These are phyloP conservation scores for Danio kyathit DNA, from an alignment of 2,797 vertebrate species.

Conservation along the genomic window DNA sequence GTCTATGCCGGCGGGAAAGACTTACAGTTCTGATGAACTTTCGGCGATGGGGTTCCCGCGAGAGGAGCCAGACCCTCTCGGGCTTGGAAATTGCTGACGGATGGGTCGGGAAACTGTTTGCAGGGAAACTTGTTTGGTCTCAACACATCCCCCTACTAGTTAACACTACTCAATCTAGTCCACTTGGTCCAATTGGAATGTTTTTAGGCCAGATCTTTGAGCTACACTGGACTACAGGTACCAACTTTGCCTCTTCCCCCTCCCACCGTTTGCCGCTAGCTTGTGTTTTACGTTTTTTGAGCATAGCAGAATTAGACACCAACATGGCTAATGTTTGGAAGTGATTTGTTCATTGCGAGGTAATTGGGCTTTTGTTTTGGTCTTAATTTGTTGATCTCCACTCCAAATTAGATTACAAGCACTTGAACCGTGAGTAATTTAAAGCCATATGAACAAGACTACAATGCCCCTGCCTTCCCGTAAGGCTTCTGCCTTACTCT, in stretches of 20 bases:
- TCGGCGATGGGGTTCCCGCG: slow-evolving; percentile 20
- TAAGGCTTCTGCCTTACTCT: slow-evolving; percentile 41
- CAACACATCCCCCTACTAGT: slow-evolving; percentile 10
- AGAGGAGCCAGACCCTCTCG: slow-evolving; percentile 24
- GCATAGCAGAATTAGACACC: slow-evolving; percentile 15
- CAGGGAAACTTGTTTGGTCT: slow-evolving; percentile 36
- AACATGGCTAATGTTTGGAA: slow-evolving; percentile 8
- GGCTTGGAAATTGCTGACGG: slow-evolving; percentile 30
- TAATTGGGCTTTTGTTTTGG: slow-evolving; percentile 32
- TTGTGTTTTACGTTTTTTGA: slow-evolving; percentile 32
- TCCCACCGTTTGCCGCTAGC: slow-evolving; percentile 27
- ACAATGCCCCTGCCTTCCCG: slow-evolving; percentile 40
- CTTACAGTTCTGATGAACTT: slow-evolving; percentile 56
- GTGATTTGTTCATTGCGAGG: background rate
- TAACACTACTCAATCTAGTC: slow-evolving; percentile 21
- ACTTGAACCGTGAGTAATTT: slow-evolving; percentile 54
- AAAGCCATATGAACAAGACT: slow-evolving; percentile 63
- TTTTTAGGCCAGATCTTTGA: slow-evolving; percentile 35
- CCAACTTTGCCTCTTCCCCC: slow-evolving; percentile 20
- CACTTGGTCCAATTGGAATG: slow-evolving; percentile 26
- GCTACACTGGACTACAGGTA: slow-evolving; percentile 38
- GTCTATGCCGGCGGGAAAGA: slow-evolving; percentile 70
- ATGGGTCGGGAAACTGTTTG: slow-evolving; percentile 27
- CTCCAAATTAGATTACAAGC: slow-evolving; percentile 42
- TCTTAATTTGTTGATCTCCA: slow-evolving; percentile 9